Conservation (phyloP, 2,113 vertebrate species). For the Chauna torquata region DNA sequence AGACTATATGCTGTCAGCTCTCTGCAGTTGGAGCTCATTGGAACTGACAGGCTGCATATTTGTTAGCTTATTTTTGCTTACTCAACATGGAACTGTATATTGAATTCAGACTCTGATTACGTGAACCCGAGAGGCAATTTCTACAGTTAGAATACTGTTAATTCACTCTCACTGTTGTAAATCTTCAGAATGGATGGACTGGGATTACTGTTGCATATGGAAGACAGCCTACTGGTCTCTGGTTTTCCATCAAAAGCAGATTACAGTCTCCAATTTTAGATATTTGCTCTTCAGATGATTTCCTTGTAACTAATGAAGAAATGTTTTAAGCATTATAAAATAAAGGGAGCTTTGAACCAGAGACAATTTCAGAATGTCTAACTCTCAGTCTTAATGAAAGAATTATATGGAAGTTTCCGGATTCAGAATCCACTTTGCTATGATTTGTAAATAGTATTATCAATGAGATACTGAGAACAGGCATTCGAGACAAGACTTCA, state of each 20-base stretch:
- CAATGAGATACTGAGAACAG: neutral
- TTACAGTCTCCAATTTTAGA: conserved; percentile 10
- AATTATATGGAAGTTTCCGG: neutral
- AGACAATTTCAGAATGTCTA: neutral
- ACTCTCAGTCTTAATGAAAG: neutral
- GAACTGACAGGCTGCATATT: conserved; percentile 51
- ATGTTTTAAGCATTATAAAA: conserved; percentile 11
- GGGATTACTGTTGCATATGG: conserved; percentile 23
- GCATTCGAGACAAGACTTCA: neutral
- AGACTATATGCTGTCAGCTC: conserved; percentile 24
- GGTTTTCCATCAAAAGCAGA: conserved; percentile 32
- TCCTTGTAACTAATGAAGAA: neutral
- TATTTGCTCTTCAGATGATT: conserved; percentile 3
- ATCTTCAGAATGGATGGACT: conserved; percentile 3
- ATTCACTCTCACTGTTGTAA: conserved; percentile 20
- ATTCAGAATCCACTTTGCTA: neutral
- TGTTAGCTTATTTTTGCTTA: conserved; percentile 60
- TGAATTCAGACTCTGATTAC: conserved; percentile 24
- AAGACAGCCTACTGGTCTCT: conserved; percentile 34
- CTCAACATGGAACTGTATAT: neutral
- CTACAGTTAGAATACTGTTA: conserved; percentile 14
- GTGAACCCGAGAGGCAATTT: conserved; percentile 4
- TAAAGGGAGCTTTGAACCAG: conserved; percentile 15
- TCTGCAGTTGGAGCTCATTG: conserved; percentile 26
- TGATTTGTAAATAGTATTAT: neutral